A percentile compares a stretch with the other conserved stretches of the same genome.
These are phyloP conservation scores for Leucoma salicis DNA, from an alignment of 2,888 invertebrate genomes.

Conservation along the genomic window DNA sequence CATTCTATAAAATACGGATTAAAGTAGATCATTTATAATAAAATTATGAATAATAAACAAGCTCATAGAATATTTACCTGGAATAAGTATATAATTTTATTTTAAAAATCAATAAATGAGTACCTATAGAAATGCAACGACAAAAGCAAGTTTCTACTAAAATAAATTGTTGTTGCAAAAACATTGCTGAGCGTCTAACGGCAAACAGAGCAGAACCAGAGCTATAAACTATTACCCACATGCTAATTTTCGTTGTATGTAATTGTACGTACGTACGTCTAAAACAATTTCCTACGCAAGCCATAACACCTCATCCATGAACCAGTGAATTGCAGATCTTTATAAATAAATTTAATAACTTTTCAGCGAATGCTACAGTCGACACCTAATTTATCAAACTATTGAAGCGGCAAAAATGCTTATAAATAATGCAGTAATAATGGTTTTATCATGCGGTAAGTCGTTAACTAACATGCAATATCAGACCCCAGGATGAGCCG, in stretches of 20 bases:
- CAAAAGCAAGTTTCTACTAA: constrained; percentile 63
- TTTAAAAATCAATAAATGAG: constrained; percentile 16
- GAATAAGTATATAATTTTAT: background rate
- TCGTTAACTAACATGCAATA: constrained; percentile 53
- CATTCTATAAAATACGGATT: constrained; percentile 2
- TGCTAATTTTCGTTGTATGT: constrained; percentile 74
- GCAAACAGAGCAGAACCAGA: constrained; percentile 75
- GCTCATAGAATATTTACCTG: background rate
- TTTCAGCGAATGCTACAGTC: constrained; percentile 42
- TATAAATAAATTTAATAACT: constrained; percentile 30
- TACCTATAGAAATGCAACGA: constrained; percentile 41
- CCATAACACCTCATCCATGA: constrained; percentile 63
- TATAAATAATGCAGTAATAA: constrained; percentile 22
- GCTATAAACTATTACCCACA: constrained; percentile 76
- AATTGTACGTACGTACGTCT: constrained; percentile 54
- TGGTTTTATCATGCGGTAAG: constrained; percentile 43
- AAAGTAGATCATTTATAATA: background rate
- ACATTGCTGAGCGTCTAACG: constrained; percentile 63
- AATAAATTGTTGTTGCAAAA: constrained; percentile 73
- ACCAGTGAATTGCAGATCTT: constrained; percentile 54
- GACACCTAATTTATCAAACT: constrained; percentile 51
- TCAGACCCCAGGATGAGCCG: constrained; percentile 70
- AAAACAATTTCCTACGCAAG: constrained; percentile 70
- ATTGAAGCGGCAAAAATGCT: constrained; percentile 41
- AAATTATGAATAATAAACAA: background rate